Conservation (phyloP, 1,140 invertebrate genomes). For the Drosophila parabipectinata region DNA sequence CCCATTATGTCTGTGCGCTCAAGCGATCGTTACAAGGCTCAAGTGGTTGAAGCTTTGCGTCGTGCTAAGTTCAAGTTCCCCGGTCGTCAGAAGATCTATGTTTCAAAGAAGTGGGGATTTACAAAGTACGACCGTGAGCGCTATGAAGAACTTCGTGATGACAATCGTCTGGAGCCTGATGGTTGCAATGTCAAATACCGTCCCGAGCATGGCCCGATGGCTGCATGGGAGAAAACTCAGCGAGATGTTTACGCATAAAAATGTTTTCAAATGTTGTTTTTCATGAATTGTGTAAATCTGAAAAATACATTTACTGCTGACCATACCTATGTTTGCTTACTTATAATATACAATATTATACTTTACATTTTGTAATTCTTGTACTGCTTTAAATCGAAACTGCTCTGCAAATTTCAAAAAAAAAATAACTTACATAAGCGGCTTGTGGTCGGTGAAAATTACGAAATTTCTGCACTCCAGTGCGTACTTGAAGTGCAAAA, state of each 20-base stretch:
- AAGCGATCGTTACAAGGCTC: constrained; percentile 96
- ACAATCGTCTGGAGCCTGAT: constrained; percentile 94
- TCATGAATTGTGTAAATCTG: constrained; percentile 6
- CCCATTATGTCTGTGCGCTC: constrained; percentile 99
- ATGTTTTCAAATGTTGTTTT: not conserved
- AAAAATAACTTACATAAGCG: no score
- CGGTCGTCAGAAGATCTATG: constrained; percentile 99
- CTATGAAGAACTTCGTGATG: constrained; percentile 93
- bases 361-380: no score
- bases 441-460: no score
- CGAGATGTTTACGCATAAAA: constrained; percentile 83
- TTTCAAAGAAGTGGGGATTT: constrained; percentile 99
- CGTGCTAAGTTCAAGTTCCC: constrained; percentile 99
- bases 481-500: no score
- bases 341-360: no score
- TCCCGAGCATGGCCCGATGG: constrained; percentile 95
- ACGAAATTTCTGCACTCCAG: no score
- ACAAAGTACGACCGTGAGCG: constrained; percentile 97
- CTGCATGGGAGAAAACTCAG: constrained; percentile 94
- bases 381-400: no score
- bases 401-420: no score
- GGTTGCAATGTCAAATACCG: constrained; percentile 97
- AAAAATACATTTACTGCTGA: constrained; percentile 19
- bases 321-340: not conserved
- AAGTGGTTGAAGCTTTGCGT: constrained; percentile 96